Percentiles rank a stretch among this genome's conserved stretches.
phyloP scores from a whole-genome alignment of 2,113 vertebrate genomes.

The Meleagris gallopavo region DNA sequence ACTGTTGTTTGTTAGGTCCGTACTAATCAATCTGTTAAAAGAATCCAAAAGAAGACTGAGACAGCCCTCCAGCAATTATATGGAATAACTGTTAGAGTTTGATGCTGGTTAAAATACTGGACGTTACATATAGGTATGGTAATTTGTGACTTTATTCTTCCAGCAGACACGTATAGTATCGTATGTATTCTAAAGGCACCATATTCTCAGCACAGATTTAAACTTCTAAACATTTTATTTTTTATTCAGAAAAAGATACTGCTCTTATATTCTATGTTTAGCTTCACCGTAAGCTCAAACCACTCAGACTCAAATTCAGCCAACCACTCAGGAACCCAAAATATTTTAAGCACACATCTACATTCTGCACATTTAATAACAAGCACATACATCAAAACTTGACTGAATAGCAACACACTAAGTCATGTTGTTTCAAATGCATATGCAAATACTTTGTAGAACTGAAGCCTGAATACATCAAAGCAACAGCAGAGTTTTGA shows the following conservation, averaged over 20 bases:
- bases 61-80: background rate
- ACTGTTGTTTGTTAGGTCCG: too few relatives aligned
- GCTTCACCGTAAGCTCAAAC: background rate
- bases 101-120: background rate
- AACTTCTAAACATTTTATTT: background rate
- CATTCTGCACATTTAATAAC: background rate
- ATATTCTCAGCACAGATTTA: background rate
- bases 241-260: background rate
- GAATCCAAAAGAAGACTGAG: background rate
- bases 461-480: background rate
- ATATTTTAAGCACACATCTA: background rate
- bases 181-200: background rate
- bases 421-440: background rate
- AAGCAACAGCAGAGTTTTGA: background rate
- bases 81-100: background rate
- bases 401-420: background rate
- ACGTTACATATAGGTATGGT: background rate
- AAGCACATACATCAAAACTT: background rate
- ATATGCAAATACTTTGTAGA: background rate
- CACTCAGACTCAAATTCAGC: background rate
- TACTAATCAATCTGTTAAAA: too few relatives aligned
- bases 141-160: background rate
- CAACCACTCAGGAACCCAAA: background rate
- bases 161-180: background rate
- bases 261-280: background rate